These are phyloP conservation scores for Cryptoprocta ferox DNA, from an alignment of 2,797 vertebrate genomes.

Conservation along the genomic window DNA sequence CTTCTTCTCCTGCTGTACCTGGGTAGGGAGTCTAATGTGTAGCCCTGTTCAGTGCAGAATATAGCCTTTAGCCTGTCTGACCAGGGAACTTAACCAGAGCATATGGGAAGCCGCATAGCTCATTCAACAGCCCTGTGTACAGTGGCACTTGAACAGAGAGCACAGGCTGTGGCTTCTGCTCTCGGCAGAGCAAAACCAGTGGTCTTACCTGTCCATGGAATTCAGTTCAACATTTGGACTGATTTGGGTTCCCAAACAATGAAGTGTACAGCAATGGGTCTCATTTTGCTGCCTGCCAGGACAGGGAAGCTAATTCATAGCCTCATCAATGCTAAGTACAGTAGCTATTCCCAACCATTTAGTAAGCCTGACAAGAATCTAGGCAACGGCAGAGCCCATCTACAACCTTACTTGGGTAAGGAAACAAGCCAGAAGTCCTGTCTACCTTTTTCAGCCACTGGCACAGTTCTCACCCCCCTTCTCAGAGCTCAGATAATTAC, in stretches of 20 bases:
- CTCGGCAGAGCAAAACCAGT: neutral
- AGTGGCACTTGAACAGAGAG: neutral
- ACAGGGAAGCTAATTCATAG: neutral
- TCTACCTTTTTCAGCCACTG: neutral
- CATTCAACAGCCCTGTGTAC: neutral
- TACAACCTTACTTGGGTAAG: neutral
- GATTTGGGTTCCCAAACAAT: neutral
- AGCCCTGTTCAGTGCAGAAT: neutral
- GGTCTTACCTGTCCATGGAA: neutral
- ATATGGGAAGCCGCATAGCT: neutral
- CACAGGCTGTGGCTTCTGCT: neutral
- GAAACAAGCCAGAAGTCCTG: neutral
- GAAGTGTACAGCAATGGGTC: neutral
- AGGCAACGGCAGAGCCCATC: neutral
- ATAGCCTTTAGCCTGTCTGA: neutral
- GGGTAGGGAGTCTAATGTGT: neutral
- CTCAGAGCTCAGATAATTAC: neutral
- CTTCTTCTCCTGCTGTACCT: neutral
- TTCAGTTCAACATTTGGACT: neutral
- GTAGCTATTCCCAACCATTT: neutral
- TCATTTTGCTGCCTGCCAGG: neutral
- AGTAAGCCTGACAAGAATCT: neutral
- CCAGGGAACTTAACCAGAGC: neutral
- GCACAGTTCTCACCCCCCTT: neutral
- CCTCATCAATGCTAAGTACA: neutral